Conservation (phyloP, 1,140 invertebrate genomes). For the Pseudomyrmex cubaensis region DNA sequence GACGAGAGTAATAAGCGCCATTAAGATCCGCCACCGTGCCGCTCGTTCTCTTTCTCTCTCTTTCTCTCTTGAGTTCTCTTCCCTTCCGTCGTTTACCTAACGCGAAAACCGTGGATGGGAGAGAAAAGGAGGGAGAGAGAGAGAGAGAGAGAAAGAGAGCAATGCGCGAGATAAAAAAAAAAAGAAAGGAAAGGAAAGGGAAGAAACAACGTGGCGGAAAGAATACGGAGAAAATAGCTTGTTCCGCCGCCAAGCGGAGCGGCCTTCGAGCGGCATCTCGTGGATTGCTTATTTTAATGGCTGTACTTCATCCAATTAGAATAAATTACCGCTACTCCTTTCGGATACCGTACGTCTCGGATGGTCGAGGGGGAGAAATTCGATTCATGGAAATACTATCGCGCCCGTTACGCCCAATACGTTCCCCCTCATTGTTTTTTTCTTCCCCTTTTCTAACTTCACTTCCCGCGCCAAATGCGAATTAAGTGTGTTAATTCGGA, state of each 20-base stretch:
- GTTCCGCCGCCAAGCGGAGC: slow-evolving; percentile 29
- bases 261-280: slow-evolving; percentile 65
- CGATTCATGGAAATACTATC: slow-evolving; percentile 40
- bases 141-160: background rate
- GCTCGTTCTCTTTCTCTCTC: slow-evolving; percentile 13
- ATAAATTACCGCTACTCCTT: slow-evolving; percentile 77
- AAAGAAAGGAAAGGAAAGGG: slow-evolving; percentile 26
- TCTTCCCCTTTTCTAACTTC: background rate
- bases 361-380: background rate
- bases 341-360: slow-evolving; percentile 22
- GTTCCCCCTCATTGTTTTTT: slow-evolving; percentile 14
- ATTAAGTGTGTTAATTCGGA: slow-evolving; percentile 47
- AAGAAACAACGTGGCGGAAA: slow-evolving; percentile 31
- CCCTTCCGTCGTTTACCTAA: slow-evolving; percentile 11
- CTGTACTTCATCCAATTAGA: slow-evolving; percentile 82
- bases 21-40: slow-evolving; percentile 79
- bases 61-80: slow-evolving; percentile 2
- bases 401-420: background rate
- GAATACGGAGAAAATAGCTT: slow-evolving; percentile 48
- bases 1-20: slow-evolving; percentile 83
- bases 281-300: slow-evolving; percentile 81
- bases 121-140: slow-evolving; percentile 36
- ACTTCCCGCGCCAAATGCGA: slow-evolving; percentile 10
- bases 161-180: background rate
- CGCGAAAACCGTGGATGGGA: slow-evolving; percentile 52